These are phyloP conservation scores for Parazoanthus atlanticus DNA, from an alignment of 92 coral and sea anemone genomes.

Conservation along the genomic window DNA sequence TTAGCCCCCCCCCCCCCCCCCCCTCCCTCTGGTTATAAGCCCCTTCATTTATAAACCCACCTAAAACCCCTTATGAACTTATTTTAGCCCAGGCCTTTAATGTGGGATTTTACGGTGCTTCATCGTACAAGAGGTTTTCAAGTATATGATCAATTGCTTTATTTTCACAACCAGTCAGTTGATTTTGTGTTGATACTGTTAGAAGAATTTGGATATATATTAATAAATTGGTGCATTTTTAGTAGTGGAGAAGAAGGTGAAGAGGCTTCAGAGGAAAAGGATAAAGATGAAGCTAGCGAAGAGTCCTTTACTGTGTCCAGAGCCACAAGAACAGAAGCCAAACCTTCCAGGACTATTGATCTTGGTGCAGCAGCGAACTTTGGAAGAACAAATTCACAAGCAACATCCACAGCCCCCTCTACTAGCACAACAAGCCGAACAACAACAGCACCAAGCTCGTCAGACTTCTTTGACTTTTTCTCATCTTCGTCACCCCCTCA, in stretches of 20 bases:
- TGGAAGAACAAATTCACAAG: constrained; percentile 44
- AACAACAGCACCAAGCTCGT: constrained; percentile 50
- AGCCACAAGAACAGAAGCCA: constrained; percentile 43
- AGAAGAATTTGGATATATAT: not conserved
- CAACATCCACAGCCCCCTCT: constrained; percentile 27
- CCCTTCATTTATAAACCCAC: no score
- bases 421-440: constrained; percentile 35
- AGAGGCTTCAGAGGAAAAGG: constrained; percentile 84
- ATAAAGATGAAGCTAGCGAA: constrained; percentile 66
- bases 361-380: constrained; percentile 93
- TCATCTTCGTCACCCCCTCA: constrained; percentile 52
- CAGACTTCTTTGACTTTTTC: constrained; percentile 87
- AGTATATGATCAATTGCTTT: no score
- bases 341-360: constrained; percentile 76
- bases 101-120: no score
- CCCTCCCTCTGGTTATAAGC: no score
- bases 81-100: no score
- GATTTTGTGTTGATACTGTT: not conserved
- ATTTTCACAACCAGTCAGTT: no score
- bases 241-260: constrained; percentile 84
- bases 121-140: no score
- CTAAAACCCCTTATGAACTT: no score
- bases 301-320: constrained; percentile 58
- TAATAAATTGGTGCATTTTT: not conserved
- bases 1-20: no score